Evolutionary conservation across 1,140 invertebrate genomes (phyloP).

Genomic region (Wiebesia pumilae): DNA sequence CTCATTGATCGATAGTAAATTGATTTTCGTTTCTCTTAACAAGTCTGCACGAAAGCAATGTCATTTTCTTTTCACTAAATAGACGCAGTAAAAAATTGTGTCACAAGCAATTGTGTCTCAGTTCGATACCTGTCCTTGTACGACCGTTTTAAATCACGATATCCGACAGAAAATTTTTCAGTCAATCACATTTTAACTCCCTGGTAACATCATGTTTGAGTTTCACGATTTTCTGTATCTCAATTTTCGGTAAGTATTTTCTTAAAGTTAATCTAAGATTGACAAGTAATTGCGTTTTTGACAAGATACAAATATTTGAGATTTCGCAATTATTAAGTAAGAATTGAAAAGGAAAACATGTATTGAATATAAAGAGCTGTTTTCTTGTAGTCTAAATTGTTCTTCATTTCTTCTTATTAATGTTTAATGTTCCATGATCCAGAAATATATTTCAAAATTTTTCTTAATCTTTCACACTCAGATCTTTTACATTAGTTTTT

Average conservation of each 20-base stretch:
- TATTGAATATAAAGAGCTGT: too few species aligned
- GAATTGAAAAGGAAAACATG: not conserved
- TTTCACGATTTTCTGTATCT: conserved; percentile 58
- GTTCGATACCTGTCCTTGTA: not conserved
- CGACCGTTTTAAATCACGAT: conserved; percentile 26
- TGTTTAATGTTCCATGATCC: too few species aligned
- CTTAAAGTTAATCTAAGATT: not conserved
- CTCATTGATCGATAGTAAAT: conserved; percentile 27
- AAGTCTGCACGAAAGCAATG: not conserved
- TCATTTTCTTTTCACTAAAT: not conserved
- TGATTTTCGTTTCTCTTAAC: not conserved
- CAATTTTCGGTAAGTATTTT: conserved; percentile 56
- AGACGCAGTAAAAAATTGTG: not conserved
- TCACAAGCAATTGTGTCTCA: not conserved
- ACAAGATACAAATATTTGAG: too few species aligned
- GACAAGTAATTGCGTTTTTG: too few species aligned
- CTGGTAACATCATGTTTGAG: conserved; percentile 56
- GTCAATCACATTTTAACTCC: conserved; percentile 50
- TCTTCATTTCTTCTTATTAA: not conserved
- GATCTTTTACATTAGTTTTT: too few species aligned
- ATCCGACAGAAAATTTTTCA: conserved; percentile 49
- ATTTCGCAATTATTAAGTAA: not conserved
- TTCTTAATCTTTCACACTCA: not conserved
- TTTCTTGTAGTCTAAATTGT: not conserved
- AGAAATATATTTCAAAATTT: too few species aligned